Conservation (phyloP, 2,797 vertebrate species). For the Neosalanx taihuensis region DNA sequence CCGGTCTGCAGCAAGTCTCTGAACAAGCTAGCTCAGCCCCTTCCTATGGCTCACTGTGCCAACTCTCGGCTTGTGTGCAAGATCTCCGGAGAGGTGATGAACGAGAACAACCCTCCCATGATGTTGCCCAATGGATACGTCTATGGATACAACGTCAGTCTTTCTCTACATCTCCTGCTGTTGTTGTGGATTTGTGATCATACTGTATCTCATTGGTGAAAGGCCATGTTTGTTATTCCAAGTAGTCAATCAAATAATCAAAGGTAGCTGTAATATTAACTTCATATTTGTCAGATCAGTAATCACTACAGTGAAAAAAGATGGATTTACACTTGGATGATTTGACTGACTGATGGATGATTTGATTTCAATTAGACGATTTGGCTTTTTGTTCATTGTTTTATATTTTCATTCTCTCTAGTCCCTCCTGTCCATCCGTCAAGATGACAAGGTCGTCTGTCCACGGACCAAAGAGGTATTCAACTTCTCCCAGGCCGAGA, state of each 20-base stretch:
- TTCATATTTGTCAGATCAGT: neutral
- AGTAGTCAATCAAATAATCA: neutral
- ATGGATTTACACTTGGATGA: neutral
- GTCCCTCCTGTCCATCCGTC: constrained; percentile 98
- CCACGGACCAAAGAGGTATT: constrained; percentile 99
- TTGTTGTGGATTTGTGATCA: neutral
- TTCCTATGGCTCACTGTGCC: constrained; percentile 98
- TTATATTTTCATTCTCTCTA: constrained; percentile 51
- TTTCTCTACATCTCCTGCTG: neutral
- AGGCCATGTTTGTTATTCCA: neutral
- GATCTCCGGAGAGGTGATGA: constrained; percentile 99
- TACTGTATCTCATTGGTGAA: neutral
- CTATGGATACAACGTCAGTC: constrained; percentile 97
- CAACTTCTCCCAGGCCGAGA: constrained; percentile 99
- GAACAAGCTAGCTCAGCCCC: constrained; percentile 96
- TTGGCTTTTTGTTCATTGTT: neutral
- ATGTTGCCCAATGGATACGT: constrained; percentile 99
- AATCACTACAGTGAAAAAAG: neutral
- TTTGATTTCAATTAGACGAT: neutral
- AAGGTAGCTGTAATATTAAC: neutral
- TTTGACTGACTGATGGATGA: neutral
- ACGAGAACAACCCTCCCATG: constrained; percentile 99
- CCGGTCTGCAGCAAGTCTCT: constrained; percentile 98
- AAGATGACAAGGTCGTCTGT: constrained; percentile 98
- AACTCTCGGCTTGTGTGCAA: constrained; percentile 99